These are phyloP conservation scores for Littorina saxatilis DNA, from an alignment of 1,140 invertebrate genomes.

Conservation along the genomic window DNA sequence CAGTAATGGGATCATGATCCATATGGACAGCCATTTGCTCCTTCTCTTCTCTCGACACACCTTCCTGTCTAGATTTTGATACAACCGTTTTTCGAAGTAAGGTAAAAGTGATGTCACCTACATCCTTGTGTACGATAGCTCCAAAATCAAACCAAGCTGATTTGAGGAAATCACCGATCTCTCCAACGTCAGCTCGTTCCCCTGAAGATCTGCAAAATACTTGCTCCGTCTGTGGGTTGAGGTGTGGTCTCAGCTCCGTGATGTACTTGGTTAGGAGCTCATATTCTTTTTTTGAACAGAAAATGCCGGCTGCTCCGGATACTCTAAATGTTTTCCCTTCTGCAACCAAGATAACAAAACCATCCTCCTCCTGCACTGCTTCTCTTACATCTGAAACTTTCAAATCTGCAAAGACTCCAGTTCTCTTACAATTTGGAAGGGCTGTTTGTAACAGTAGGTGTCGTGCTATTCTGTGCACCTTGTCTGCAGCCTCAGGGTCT, in stretches of 20 bases:
- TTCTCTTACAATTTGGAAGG: conserved; percentile 8
- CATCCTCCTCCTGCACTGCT: background rate
- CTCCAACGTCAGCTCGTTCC: background rate
- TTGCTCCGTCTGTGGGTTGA: background rate
- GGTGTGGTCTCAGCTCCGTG: background rate
- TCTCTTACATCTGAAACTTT: background rate
- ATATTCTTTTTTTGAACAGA: background rate
- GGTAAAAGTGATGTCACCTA: background rate
- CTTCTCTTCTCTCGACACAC: background rate
- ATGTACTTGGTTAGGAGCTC: background rate
- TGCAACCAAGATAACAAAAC: background rate
- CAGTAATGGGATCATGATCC: background rate
- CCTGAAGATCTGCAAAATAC: background rate
- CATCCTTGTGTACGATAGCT: background rate
- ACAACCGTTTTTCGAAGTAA: background rate
- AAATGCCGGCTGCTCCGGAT: background rate
- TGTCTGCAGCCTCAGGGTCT: background rate
- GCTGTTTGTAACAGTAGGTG: background rate
- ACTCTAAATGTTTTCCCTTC: conserved; percentile 4
- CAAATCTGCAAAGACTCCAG: background rate
- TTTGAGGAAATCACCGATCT: background rate
- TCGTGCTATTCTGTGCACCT: background rate
- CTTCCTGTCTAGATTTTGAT: background rate
- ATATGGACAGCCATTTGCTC: background rate
- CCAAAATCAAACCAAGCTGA: background rate